Base-by-base conservation (phyloP, 2,797 vertebrate genomes). In the Coracias cyanogaster region DNA sequence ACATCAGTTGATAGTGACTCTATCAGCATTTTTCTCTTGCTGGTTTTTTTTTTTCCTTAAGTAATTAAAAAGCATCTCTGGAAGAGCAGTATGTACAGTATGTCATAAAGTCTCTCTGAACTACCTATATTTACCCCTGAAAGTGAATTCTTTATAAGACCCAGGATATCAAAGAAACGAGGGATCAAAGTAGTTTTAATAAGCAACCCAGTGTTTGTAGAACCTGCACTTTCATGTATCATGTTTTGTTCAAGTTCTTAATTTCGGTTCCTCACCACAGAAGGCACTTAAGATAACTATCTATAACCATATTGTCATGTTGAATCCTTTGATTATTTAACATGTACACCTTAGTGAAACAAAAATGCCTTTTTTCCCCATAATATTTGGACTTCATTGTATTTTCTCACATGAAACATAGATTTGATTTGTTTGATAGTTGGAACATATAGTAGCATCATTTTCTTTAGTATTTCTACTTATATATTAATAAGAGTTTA, bases 121-220 rank as follows among this genome's bases (percentile, higher is more conserved):
- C 99, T 99, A 99, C 99, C 99, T 99, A 99, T 99, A 99, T 99
- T 99, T 99, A 99, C 98, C 97, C 98, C 99, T 99, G 99, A 99
- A 99, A 99, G 99, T 99, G 99, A 99, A 99, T 99, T 99, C 99
- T 99, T 99, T 99, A 99, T 99, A 99, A 99, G 99, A 98, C 98
- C 98, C 97, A 86, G 98, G 98, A 99, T 99, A 99, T 99, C 99
- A 99, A 99, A 99, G 99, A 98, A 97, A 98, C 97, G 96, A 71
- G 95, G 99, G 99, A 99, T 99, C 99, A 99, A 99, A 99, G 99
- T 98, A 95, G 98, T 99, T 99, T 99, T 99, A 99, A 99, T 99
- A 99, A 99, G 99, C 98, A 99, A 99, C 98, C 98, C 98, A 99
- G 98, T 99, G 99, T 99, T 99, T 98, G 98, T 98, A 98, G 98